These are phyloP conservation scores for Poecilobothrus nobilitatus DNA, from an alignment of 2,888 invertebrate genomes.

Conservation along the genomic window DNA sequence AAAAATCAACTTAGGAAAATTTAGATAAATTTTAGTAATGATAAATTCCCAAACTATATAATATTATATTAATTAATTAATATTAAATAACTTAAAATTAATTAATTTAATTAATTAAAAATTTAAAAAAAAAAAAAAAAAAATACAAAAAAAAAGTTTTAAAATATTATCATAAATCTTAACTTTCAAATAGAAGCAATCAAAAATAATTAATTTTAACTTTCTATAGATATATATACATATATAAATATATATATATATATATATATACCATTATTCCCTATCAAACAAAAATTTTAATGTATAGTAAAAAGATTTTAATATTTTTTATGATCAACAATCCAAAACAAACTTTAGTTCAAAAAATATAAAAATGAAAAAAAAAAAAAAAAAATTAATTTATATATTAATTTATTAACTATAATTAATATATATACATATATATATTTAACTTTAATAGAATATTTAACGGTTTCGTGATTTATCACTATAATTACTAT, in stretches of 20 bases:
- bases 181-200: background rate
- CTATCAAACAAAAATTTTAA: background rate
- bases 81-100: no score
- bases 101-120: background rate
- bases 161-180: conserved; percentile 12
- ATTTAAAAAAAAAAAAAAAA: conserved; percentile 10
- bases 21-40: conserved; percentile 3
- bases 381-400: background rate
- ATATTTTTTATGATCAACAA: no score
- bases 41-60: no score
- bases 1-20: background rate
- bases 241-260: background rate
- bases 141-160: background rate
- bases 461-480: background rate
- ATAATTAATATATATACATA: no score
- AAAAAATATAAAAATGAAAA: background rate
- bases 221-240: background rate
- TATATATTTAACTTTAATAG: no score
- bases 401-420: background rate
- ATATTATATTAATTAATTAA: no score
- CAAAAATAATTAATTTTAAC: background rate
- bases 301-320: background rate
- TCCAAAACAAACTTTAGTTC: background rate
- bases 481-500: background rate
- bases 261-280: background rate